Evolutionary conservation across 2,113 vertebrate genomes (phyloP), one percentile per base, ranked within the genome.

Genomic region (Corythornis cristatus): DNA sequence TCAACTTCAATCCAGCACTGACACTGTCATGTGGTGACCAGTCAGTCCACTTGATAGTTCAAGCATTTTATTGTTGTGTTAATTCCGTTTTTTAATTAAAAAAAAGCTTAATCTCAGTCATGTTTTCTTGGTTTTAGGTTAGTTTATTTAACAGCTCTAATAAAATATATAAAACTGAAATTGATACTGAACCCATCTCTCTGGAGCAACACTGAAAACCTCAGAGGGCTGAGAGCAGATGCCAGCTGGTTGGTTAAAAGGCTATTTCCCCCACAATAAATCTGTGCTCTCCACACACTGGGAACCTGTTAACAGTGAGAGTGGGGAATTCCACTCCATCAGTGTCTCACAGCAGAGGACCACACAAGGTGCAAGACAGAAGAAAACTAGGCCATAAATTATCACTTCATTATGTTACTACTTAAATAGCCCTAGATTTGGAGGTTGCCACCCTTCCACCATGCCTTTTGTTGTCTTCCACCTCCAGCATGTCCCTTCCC

Each of bases 91-190:
- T 92, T 92, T 83, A 86, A 75, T 92, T 93, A 89, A 89, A 48
- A 76, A 85, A 60, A 79, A 31, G 11, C 54, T 68, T 86, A 33
- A 21, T 18, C 75, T 93, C 53, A 60, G 48, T 13, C 8, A 61
- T 93, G 78, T 85, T 95, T 93, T 91, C 81, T 76, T 91, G 62
- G 74, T 0, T 76, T 96, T 79, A 58, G 14, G 61, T 78, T 82
- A 45, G 94, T 92, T 95, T 95, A 68, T 82, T 95, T 92, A 87
- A 92, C 45, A 57, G 61, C 42, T 85, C 23, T 75, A 92, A 86
- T 84, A 88, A 94, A 90, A 86, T 66, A 88, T 8, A 86, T 60
- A 83, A 92, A 88, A 83, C 45, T 60, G 89, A 94, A 96, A 87
- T 33, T 72, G 84, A 90, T 90, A 92, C 74, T 45, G 71, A 64